These are phyloP conservation scores for Drosophila affinis DNA, from an alignment of 2,888 invertebrate genomes.

Conservation along the genomic window DNA sequence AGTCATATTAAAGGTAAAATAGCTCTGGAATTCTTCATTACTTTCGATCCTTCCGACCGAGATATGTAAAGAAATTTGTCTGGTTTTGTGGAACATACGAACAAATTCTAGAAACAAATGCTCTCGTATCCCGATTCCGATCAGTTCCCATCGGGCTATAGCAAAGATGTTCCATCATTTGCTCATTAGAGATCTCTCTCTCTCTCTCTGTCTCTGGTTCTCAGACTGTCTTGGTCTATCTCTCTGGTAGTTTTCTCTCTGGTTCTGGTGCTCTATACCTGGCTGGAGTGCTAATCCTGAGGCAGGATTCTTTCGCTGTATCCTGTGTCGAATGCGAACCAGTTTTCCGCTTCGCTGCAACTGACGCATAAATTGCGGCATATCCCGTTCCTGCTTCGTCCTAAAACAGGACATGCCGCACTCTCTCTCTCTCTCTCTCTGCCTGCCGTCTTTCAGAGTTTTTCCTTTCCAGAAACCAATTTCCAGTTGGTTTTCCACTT, in stretches of 20 bases:
- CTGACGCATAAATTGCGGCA: constrained; percentile 71
- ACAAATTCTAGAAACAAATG: neutral
- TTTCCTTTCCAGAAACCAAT: constrained; percentile 2
- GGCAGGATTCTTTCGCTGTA: constrained; percentile 23
- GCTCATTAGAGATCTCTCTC: constrained; percentile 15
- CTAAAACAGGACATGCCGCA: constrained; percentile 19
- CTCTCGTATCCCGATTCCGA: neutral
- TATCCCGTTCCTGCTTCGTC: constrained; percentile 15
- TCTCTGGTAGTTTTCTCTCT: neutral
- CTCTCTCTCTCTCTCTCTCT: neutral
- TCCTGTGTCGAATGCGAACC: constrained; percentile 70
- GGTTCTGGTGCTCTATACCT: constrained; percentile 28
- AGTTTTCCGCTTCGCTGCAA: constrained; percentile 77
- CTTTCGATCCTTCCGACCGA: too few species aligned
- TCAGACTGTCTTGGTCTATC: neutral
- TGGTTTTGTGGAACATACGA: neutral
- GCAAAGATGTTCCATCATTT: constrained; percentile 16
- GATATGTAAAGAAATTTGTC: too few species aligned
- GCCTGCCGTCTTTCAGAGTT: neutral
- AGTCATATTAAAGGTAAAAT: too few species aligned
- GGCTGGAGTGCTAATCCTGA: constrained; percentile 35
- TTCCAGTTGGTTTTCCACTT: constrained; percentile 24
- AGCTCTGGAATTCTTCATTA: too few species aligned
- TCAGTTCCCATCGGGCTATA: neutral
- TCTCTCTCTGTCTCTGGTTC: neutral